Base-by-base conservation (phyloP, 1,140 invertebrate species). In the Ceratosolen solmsi region DNA sequence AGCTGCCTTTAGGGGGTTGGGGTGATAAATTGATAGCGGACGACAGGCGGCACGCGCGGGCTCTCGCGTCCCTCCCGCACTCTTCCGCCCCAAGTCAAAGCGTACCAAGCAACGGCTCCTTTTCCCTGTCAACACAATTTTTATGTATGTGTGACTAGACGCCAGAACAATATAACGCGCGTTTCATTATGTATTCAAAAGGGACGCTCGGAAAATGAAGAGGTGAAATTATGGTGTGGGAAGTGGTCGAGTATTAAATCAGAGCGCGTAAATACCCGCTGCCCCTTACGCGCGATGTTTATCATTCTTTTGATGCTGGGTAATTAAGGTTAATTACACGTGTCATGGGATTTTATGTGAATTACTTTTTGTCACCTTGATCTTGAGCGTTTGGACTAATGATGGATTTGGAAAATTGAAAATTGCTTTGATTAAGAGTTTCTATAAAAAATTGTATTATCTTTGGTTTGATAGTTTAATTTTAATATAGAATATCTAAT, bases 21-120 rank as follows among this genome's bases (percentile, higher is more conserved):
- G 85, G 86, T 91, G 90, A 91, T 92, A 90, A 92, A 91, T 91
- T 91, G 90, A 91, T 91, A 92, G 89, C 90, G 89, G 88, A 90
- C 90, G 88, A 87, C 89, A 41, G 11, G 41, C 41, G 41, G 51
- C 51, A 49, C 36, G 89, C 89, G 88, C 86, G 22, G 7, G 17
- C 20, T 33, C 22, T 89, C 89, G 88, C 86, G 86, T 85, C 85
- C 83, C 83, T 41, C 68, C 60, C 38, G 8, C 27, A 63, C 13
- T 13, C 58, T 25, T 58, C 22, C n/a, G 25, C 54, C 20, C 54
- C n/a, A 25, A 13, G 25, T 22, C 9, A 58, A 25, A 58, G n/a
- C 22, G 9, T 58, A 20, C 9, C 9, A 33, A 27, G 58, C 11
- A 17, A 15, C 49, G 20, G 60, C 33, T 60, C 11, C 9, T 49